Evolutionary conservation across 2,888 invertebrate genomes (phyloP), one percentile per base, ranked within the genome.

Genomic region (Ceratothoa steindachneri): DNA sequence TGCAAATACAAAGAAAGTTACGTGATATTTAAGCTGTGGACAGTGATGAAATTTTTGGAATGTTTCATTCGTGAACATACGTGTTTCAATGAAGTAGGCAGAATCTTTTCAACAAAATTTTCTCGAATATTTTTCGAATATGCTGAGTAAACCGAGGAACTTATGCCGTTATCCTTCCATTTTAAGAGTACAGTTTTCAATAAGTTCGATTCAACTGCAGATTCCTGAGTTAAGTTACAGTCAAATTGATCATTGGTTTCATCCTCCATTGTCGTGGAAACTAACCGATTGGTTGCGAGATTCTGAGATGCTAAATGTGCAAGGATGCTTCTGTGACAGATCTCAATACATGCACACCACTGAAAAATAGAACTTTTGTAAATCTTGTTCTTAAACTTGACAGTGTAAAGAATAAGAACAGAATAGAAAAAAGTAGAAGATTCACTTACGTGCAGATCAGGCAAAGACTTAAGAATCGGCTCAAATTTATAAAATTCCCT

Each of bases 401-500:
- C 15, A 5, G 15, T 9, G 7, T 9, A 41, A 41, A 41, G 5
- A 41, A 9, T 9, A 41, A 9, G 41, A 5, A 9, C 7, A 41
- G 7, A 41, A 41, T 9, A 15, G 15, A 41, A 9, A 9, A 5
- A 41, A 5, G 41, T 3, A 7, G 24, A 12, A 9, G 60, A 0
- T 12, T 12, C n/a, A 52, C 60, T 73, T 27, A 73, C 73, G 28
- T 64, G 29, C 41, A 76, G 30, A 9, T 64, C 60, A 27, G 76
- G 73, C 27, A 76, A 30, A 67, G 60, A 67, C 12, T 7, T 19
- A n/a, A 76, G 9, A 30, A 67, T 73, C 0, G 52, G 29, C n/a
- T 76, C 71, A n/a, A 76, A 60, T 31, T 67, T 73, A 0, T 27
- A 7, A 19, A 69, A 31, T 4, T 76, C 76, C 4, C 73, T 69